These are phyloP conservation scores for Dromiciops gliroides DNA, from an alignment of 2,113 vertebrate genomes.

Conservation along the genomic window DNA sequence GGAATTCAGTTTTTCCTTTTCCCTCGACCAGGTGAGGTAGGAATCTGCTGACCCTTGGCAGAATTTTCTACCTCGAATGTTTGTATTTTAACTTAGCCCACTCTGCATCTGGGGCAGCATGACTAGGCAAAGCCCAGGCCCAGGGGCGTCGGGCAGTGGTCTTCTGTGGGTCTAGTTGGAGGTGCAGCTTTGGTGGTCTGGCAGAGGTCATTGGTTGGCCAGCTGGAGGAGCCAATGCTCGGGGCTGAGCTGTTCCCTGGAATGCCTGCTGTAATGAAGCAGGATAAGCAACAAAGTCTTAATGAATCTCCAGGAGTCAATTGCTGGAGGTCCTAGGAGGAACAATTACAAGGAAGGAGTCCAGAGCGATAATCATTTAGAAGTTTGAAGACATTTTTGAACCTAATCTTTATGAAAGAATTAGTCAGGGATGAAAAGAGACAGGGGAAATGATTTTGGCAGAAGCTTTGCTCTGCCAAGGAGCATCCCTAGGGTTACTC, in stretches of 20 bases:
- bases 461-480: neutral
- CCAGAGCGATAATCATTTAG: neutral
- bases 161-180: neutral
- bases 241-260: conserved; percentile 71
- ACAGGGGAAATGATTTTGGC: neutral
- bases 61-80: neutral
- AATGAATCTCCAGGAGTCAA: neutral
- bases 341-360: neutral
- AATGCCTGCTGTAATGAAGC: neutral
- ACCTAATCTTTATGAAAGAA: conserved; percentile 8
- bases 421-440: neutral
- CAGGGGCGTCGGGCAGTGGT: neutral
- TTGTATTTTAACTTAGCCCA: neutral
- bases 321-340: neutral
- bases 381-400: conserved; percentile 11
- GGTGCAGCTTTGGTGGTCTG: neutral
- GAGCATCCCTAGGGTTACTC: neutral
- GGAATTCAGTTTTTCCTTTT: neutral
- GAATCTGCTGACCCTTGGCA: neutral
- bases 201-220: conserved; percentile 77
- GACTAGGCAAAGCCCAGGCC: neutral
- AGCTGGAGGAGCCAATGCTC: conserved; percentile 42
- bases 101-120: neutral
- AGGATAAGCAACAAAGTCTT: neutral
- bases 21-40: neutral